These are phyloP conservation scores for Nemapogon koenigi DNA, from an alignment of 2,888 invertebrate genomes.

Conservation along the genomic window DNA sequence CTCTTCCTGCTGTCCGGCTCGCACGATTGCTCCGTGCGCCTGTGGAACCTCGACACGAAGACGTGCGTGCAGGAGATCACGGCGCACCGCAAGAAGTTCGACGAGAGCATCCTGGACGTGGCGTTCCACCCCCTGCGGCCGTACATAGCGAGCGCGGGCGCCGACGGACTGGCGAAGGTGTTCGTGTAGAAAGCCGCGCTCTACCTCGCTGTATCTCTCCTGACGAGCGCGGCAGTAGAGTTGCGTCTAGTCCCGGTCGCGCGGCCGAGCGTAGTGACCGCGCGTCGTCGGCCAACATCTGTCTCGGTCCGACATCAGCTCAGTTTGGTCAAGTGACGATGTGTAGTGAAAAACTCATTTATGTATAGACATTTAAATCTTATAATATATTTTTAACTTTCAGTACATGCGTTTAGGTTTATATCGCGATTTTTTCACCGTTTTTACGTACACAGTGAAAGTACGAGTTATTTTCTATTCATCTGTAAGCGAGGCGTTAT, in stretches of 20 bases:
- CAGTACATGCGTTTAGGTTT: conserved; percentile 61
- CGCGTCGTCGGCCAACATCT: neutral
- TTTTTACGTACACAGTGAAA: conserved; percentile 31
- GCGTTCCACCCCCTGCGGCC: conserved; percentile 99
- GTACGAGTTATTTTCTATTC: too few relatives aligned
- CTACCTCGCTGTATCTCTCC: neutral
- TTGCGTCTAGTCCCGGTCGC: neutral
- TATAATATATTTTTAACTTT: conserved; percentile 63
- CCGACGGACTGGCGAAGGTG: conserved; percentile 98
- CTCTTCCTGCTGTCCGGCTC: conserved; percentile 97
- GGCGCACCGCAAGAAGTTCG: conserved; percentile 99
- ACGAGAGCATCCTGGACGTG: conserved; percentile 98
- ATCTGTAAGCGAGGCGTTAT: too few relatives aligned
- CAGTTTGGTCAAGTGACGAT: neutral
- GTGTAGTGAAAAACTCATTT: conserved; percentile 54
- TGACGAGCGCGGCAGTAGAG: neutral
- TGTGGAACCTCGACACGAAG: conserved; percentile 99
- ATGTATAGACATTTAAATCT: conserved; percentile 63
- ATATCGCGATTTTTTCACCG: conserved; percentile 57
- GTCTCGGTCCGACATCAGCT: conserved; percentile 1
- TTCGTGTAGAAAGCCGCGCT: conserved; percentile 72
- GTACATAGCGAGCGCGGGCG: conserved; percentile 98
- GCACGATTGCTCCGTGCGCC: conserved; percentile 97
- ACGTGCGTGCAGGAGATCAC: conserved; percentile 99
- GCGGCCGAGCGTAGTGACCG: neutral